Percentiles rank a stretch among this genome's conserved stretches.
phyloP scores from a whole-genome alignment of 2,888 invertebrate species.

The Tribolium freemani region DNA sequence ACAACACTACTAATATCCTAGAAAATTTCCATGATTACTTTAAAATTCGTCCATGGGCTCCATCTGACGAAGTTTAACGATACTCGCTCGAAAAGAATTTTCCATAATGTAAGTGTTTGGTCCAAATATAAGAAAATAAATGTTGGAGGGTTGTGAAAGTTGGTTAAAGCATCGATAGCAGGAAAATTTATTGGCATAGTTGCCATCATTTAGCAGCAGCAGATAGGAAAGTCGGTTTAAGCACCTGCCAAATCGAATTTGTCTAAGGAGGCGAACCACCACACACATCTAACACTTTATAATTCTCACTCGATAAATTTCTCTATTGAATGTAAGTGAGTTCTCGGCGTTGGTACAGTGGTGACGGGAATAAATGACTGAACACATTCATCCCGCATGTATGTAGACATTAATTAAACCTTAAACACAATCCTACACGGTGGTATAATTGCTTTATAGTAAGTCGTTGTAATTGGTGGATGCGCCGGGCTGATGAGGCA shows the following conservation, averaged over 20 bases:
- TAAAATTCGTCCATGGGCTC: constrained; percentile 15
- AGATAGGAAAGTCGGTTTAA: constrained; percentile 45
- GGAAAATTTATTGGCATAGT: constrained; percentile 41
- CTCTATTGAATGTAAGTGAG: constrained; percentile 30
- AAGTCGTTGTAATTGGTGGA: constrained; percentile 44
- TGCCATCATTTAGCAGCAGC: constrained; percentile 33
- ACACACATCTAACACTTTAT: constrained; percentile 33
- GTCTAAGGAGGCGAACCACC: constrained; percentile 33
- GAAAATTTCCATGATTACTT: constrained; percentile 37
- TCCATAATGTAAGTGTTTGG: not conserved
- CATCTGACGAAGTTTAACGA: constrained; percentile 15
- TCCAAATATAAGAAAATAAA: constrained; percentile 7
- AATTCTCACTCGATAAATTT: constrained; percentile 43
- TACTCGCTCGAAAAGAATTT: constrained; percentile 8
- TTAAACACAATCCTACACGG: constrained; percentile 44
- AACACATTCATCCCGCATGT: constrained; percentile 44
- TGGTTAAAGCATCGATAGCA: constrained; percentile 31
- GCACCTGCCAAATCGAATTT: constrained; percentile 48
- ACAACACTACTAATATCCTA: constrained; percentile 27
- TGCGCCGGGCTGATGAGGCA: constrained; percentile 41
- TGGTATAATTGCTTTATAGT: constrained; percentile 48
- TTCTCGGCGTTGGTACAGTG: constrained; percentile 4
- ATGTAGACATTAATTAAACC: constrained; percentile 48
- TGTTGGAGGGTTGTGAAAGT: constrained; percentile 10
- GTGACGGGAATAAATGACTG: constrained; percentile 45